Base-by-base conservation (phyloP, 2,113 vertebrate genomes). In the Pygoscelis antarcticus region DNA sequence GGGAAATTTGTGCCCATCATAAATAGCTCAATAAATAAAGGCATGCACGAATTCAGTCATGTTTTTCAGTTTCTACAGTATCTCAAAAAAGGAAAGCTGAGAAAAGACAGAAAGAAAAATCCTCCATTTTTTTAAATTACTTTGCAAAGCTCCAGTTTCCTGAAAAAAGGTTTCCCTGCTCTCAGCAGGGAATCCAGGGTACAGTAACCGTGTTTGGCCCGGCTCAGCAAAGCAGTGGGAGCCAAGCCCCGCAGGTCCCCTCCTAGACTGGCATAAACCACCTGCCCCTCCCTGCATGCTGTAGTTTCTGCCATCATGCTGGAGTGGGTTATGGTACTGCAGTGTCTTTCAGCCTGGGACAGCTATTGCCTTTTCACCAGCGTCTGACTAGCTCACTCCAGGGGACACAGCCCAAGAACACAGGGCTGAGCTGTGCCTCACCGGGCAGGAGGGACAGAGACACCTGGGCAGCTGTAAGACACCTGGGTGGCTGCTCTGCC, bases 11-110 rank as follows among this genome's bases (percentile, higher is more conserved):
- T 93, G 95, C 94, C 93, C 89, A 89, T 94, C 96, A 95, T 69
- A 89, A 90, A 91, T 54, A 94, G 91, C 89, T 86, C 91, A 95
- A 96, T 96, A 96, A 96, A 95, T 96, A 95, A 96, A 96, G 83
- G 81, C 86, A 96, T 87, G 91, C 46, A 96, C 17, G 9, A 87
- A 96, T 93, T 91, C 91, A 87, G 32, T 87, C 81, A 65, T 76
- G 77, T 49, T 93, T 84, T 96, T 69, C 92, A 93, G 85, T 94
- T 91, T 82, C 71, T 90, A 54, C 68, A 88, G 51, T 70, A 77
- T 72, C 40, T 70, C 30, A 44, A 61, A 95, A 95, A 76, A 58
- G 18, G 40, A 58, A 94, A 65, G 40, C 47, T 61, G 85, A 90
- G 65, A 87, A 97, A 91, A 89, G 40, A 16, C 27, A 57, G 36